These are phyloP conservation scores for Caenorhabditis angaria DNA, from an alignment of 2,888 invertebrate genomes.

Conservation along the genomic window DNA sequence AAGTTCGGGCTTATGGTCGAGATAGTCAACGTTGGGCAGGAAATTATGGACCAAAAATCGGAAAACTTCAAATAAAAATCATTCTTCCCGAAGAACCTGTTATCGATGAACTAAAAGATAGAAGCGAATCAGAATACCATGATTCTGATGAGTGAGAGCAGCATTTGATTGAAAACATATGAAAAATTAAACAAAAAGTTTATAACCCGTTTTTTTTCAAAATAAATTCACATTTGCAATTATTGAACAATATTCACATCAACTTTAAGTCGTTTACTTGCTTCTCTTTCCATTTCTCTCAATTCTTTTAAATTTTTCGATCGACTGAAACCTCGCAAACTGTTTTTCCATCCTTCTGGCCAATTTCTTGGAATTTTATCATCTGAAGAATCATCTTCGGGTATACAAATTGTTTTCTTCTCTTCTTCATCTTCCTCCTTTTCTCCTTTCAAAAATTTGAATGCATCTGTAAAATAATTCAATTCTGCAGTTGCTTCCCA, in stretches of 20 bases:
- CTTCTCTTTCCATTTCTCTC: not conserved
- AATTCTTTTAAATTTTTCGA: not conserved
- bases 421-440: not conserved
- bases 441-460: not conserved
- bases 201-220: not conserved
- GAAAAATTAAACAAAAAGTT: not conserved
- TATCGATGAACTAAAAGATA: no score
- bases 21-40: no score
- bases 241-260: not conserved
- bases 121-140: no score
- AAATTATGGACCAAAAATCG: no score
- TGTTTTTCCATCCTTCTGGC: conserved; percentile 6
- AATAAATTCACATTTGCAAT: not conserved
- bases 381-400: conserved; percentile 20
- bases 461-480: no score
- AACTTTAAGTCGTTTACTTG: not conserved
- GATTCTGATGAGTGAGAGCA: no score
- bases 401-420: conserved; percentile 10
- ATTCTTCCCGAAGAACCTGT: no score
- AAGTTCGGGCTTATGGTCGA: no score
- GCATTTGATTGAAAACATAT: no score
- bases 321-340: not conserved
- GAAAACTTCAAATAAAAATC: no score
- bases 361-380: conserved; percentile 9
- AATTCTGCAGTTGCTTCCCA: no score